Base-by-base conservation (phyloP, 2,797 vertebrate genomes). In the Rhodeus uyekii region DNA sequence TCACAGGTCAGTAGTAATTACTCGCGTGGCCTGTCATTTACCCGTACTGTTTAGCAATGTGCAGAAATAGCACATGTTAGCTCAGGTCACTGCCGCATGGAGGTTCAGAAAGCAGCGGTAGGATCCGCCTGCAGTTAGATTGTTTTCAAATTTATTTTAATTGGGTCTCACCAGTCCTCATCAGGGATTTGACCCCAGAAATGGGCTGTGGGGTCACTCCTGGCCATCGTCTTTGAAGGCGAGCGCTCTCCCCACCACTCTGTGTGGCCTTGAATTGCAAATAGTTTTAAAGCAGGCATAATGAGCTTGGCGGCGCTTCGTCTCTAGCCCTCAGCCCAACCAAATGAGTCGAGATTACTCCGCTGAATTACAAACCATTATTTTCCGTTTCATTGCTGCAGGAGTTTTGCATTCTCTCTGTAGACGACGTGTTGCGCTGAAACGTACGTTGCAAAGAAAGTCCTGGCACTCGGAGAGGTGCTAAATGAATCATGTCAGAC, bases 281-380 rank as follows among this genome's bases (percentile, higher is more conserved):
- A 95, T 95, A 94, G 93, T 96, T 96, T 95, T 95, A 94, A 95
- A 97, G 96, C 92, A 94, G 58, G 93, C 94, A 94, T 96, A 97
- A 97, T 96, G 95, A 97, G 96, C 95, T 94, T 90, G 90, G 90
- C 94, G 94, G 95, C 94, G 93, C 96, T 97, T 97, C 96, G 96
- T 97, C 95, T 97, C 93, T 92, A 92, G 96, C 94, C 94, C 94
- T 96, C 94, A 93, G 96, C 95, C 95, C 94, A 94, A 92, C 94
- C 95, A 96, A 97, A 96, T 95, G 95, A 97, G 96, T 95, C 95
- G 94, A 95, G 95, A 97, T 96, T 93, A 93, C 94, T 96, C 95
- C 94, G 95, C 94, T 96, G 96, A 96, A 95, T 97, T 95, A 97
- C 95, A 94, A 96, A 97, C 94, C 94, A 94, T 94, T 92, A 91